Conservation (phyloP, 2,797 vertebrate species). For the Dallia pectoralis region DNA sequence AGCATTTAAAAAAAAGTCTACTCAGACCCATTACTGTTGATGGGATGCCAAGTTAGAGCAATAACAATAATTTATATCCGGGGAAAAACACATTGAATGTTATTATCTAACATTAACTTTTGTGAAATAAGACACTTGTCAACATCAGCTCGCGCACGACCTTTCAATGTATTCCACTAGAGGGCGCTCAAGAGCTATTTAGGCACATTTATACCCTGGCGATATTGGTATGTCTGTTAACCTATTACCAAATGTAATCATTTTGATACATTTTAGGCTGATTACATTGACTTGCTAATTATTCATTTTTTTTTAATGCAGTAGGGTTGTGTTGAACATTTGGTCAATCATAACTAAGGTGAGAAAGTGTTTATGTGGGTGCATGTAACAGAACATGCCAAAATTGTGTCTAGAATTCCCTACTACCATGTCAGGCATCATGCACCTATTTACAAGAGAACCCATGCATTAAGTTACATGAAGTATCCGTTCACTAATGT, state of each 20-base stretch:
- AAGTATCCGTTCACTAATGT: not conserved
- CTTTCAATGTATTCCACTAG: constrained; percentile 47
- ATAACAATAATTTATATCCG: not conserved
- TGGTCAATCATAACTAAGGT: not conserved
- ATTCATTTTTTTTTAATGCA: not conserved
- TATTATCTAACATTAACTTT: not conserved
- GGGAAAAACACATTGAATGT: not conserved
- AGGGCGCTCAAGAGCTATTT: constrained; percentile 43
- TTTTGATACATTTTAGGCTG: not conserved
- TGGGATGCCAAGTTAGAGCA: not conserved
- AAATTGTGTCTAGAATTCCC: not conserved
- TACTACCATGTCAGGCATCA: not conserved
- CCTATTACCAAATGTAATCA: not conserved
- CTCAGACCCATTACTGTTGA: not conserved
- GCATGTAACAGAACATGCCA: not conserved
- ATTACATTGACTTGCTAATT: not conserved
- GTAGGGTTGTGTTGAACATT: not conserved
- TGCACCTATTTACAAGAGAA: not conserved
- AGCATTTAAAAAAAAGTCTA: not conserved
- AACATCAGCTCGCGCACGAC: not conserved
- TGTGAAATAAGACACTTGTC: not conserved
- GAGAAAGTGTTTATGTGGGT: not conserved
- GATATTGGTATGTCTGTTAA: not conserved
- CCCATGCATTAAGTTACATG: too few species aligned
- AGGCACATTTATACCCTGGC: not conserved